Percentiles rank a stretch among this genome's conserved stretches.
Evolutionary conservation across 2,888 invertebrate species (phyloP).

Genomic region (Dusona sp.): DNA sequence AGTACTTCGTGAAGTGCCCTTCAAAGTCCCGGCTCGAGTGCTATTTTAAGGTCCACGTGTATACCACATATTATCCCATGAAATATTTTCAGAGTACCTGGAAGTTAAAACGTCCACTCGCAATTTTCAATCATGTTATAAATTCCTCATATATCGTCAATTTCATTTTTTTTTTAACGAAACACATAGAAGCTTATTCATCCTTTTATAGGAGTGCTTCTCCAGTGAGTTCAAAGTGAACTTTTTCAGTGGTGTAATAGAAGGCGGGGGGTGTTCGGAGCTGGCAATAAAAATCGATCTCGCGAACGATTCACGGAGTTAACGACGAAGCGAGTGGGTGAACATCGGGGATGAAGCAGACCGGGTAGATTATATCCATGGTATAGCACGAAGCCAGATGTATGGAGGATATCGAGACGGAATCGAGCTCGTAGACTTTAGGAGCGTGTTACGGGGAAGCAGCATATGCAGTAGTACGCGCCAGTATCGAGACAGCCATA

Average conservation of each 20-base stretch:
- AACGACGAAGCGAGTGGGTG: conserved; percentile 60
- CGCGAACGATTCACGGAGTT: conserved; percentile 46
- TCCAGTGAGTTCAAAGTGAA: conserved; percentile 1
- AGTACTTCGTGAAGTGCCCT: background rate
- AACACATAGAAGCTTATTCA: conserved; percentile 5
- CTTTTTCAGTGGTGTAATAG: conserved; percentile 13
- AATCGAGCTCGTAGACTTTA: conserved; percentile 64
- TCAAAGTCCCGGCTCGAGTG: background rate
- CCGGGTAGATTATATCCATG: conserved; percentile 47
- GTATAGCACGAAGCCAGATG: conserved; percentile 40
- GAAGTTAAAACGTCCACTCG: background rate
- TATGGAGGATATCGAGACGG: conserved; percentile 61
- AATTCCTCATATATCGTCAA: background rate
- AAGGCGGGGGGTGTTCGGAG: background rate
- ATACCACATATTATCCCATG: background rate
- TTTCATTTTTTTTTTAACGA: background rate
- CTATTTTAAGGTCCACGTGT: background rate
- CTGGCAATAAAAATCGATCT: conserved; percentile 62
- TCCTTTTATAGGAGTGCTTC: conserved; percentile 9
- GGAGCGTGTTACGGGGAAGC: conserved; percentile 36
- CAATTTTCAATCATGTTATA: background rate
- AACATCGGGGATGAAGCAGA: conserved; percentile 43
- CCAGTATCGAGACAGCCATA: conserved; percentile 54
- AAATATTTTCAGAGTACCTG: background rate
- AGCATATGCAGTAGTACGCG: conserved; percentile 42